These are phyloP conservation scores for Acleris emargana DNA, from an alignment of 2,888 invertebrate genomes.

Conservation along the genomic window DNA sequence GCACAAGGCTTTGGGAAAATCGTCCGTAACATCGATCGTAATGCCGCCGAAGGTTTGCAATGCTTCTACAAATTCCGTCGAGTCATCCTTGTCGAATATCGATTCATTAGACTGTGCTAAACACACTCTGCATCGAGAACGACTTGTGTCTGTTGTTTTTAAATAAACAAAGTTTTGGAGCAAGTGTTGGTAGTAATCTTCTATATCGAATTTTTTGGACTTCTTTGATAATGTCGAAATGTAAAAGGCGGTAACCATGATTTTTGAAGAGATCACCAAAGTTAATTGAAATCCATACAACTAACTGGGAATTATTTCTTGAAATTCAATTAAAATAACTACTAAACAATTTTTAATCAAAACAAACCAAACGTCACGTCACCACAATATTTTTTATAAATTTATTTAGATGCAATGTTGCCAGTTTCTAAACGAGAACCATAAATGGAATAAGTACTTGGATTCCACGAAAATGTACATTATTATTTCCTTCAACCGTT, in stretches of 20 bases:
- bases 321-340: no score
- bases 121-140: slow-evolving; percentile 43
- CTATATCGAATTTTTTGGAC: slow-evolving; percentile 29
- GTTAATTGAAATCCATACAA: no score
- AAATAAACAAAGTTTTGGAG: slow-evolving; percentile 27
- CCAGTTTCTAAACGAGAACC: no score
- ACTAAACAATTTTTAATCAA: no score
- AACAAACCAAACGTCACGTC: no score
- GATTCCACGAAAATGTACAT: no score
- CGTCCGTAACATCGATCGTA: slow-evolving; percentile 53
- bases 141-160: slow-evolving; percentile 34
- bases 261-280: not conserved
- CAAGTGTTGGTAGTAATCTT: slow-evolving; percentile 39
- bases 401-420: no score
- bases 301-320: no score
- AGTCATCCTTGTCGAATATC: slow-evolving; percentile 42
- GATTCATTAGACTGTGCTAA: slow-evolving; percentile 45
- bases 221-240: slow-evolving; percentile 40
- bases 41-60: slow-evolving; percentile 51
- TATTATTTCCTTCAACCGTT: no score
- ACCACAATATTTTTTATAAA: no score
- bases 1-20: slow-evolving; percentile 61
- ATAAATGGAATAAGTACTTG: no score
- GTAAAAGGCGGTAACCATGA: slow-evolving; percentile 46
- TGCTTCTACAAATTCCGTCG: slow-evolving; percentile 39